These are phyloP conservation scores for Lytechinus variegatus DNA, from an alignment of 35 echinoderm and acorn worm species.

Conservation along the genomic window DNA sequence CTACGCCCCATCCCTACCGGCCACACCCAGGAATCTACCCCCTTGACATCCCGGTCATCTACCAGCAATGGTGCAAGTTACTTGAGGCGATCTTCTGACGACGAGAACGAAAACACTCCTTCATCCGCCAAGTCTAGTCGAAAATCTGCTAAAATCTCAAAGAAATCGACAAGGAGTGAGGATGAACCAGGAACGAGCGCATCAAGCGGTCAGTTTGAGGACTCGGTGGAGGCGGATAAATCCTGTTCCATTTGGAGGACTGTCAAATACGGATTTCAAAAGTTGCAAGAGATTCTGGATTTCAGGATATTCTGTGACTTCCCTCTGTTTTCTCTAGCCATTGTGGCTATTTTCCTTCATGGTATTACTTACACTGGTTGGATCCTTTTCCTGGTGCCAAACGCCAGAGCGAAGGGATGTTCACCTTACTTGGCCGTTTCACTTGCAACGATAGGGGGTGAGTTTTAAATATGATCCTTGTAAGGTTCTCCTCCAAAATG, in stretches of 20 bases:
- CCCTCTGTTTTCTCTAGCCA: background rate
- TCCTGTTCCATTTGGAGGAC: background rate
- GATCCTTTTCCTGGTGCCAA: slow-evolving; percentile 44
- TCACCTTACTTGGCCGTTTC: background rate
- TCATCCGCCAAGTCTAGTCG: background rate
- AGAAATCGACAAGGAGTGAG: background rate
- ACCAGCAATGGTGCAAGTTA: background rate
- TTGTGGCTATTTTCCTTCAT: slow-evolving; percentile 12
- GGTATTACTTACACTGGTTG: slow-evolving; percentile 47
- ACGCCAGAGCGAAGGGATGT: slow-evolving; percentile 24
- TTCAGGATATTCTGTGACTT: slow-evolving; percentile 11
- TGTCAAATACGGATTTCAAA: background rate
- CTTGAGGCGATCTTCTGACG: background rate
- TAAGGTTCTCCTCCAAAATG: too few species aligned
- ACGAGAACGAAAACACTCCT: background rate
- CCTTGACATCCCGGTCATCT: background rate
- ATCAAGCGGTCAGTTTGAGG: background rate
- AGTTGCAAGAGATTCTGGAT: background rate
- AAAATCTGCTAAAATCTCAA: background rate
- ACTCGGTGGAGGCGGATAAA: background rate
- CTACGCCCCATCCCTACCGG: background rate
- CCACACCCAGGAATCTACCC: background rate
- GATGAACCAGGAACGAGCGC: background rate
- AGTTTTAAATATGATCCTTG: background rate
- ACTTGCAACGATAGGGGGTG: slow-evolving; percentile 41